Conservation (phyloP, 2,797 vertebrate genomes). For the Anguilla marmorata region DNA sequence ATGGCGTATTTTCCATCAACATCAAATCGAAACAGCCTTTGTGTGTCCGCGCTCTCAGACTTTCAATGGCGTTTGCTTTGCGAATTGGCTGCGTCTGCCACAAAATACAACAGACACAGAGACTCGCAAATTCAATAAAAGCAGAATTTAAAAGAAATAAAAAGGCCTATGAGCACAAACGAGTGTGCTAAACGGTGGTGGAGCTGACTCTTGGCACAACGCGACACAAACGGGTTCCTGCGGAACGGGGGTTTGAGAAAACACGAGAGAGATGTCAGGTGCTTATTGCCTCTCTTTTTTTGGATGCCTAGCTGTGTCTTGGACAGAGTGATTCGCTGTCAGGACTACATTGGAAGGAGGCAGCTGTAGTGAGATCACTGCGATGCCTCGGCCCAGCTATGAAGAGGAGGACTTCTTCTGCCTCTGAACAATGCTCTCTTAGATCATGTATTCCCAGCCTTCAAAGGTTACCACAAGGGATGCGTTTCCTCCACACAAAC, state of each 20-base stretch:
- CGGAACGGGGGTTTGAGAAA: not conserved
- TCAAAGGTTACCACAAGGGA: slow-evolving; percentile 30
- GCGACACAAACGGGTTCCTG: not conserved
- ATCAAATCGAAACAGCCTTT: not conserved
- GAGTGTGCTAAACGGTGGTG: not conserved
- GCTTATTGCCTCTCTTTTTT: not conserved
- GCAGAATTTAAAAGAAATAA: not conserved
- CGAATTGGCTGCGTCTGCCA: not conserved
- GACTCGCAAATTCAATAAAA: not conserved
- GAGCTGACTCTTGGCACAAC: not conserved
- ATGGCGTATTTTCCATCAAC: not conserved
- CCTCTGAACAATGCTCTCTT: slow-evolving; percentile 36
- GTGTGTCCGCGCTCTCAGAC: not conserved
- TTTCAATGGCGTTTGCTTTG: not conserved
- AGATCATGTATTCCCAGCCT: slow-evolving; percentile 36
- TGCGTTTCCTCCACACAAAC: slow-evolving; percentile 28
- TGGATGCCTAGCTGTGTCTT: slow-evolving; percentile 2
- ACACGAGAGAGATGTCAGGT: not conserved
- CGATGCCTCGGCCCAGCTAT: slow-evolving; percentile 20
- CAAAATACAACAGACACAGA: not conserved
- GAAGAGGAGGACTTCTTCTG: slow-evolving; percentile 28
- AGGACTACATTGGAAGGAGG: slow-evolving; percentile 27
- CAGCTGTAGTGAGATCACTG: slow-evolving; percentile 23
- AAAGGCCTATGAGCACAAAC: not conserved
- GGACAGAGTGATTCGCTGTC: slow-evolving; percentile 18